Base-by-base conservation (phyloP, 2,797 vertebrate species). In the Sparidentex hasta region DNA sequence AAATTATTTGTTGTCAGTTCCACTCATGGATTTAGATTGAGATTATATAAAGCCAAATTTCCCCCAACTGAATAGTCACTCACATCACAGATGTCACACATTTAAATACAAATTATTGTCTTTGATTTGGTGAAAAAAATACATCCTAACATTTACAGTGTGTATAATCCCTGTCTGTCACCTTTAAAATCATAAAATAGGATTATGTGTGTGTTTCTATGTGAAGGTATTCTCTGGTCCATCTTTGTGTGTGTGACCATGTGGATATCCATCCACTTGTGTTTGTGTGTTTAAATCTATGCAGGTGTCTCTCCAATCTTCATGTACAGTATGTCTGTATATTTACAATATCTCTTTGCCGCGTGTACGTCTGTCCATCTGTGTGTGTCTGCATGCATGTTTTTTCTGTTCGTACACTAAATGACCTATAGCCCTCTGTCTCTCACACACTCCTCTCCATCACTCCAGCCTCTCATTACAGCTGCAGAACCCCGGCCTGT, bases 401-500 rank as follows among this genome's bases (percentile, higher is more conserved):
- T 78, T 89, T 89, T 77, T 83, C 84, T 85, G 85, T 74, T 86
- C 80, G 52, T 81, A 81, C 83, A 85, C 76, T 83, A 83, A 87
- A 93, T 91, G 92, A 92, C 92, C 90, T 87, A 87, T 92, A 92
- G 86, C 87, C 86, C 84, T 87, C 70, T 88, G 90, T 91, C 86
- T 89, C 87, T 90, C 82, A 82, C 82, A 78, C 81, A 69, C 86
- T 92, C 88, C 90, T 88, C 92, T 94, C 87, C 92, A 93, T 94
- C 92, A 95, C 94, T 95, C 87, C 89, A 91, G 87, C 78, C 91
- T 92, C 93, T 94, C 93, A 95, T 95, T 94, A 94, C 87, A 91
- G 90, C 88, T 81, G 83, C 87, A 87, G 88, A 93, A 88, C 82
- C 90, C 88, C 90, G 88, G 92, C 88, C 91, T 95, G 94, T 94